Evolutionary conservation across 1,140 invertebrate genomes (phyloP).

Genomic region (Meloidogyne chitwoodi): DNA sequence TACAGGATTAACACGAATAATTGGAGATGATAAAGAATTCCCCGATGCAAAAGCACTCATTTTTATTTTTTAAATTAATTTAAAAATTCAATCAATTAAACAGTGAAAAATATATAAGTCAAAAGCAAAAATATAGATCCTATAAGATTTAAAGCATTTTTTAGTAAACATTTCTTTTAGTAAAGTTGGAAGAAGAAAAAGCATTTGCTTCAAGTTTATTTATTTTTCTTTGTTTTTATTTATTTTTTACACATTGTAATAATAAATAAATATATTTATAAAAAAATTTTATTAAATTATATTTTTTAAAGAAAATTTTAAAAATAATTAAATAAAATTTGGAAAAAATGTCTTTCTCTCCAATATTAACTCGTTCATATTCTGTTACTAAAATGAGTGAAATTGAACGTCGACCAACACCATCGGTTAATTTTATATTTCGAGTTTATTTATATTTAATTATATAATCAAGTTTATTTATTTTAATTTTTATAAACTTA

Average conservation of each 20-base stretch:
- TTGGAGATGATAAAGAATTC: background rate
- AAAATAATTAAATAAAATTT: no score
- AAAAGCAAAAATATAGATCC: no score
- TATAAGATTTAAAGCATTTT: no score
- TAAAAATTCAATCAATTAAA: no score
- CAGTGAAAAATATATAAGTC: no score
- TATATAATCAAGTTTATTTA: background rate
- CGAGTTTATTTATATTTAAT: background rate
- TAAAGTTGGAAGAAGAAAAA: no score
- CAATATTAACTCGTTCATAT: background rate
- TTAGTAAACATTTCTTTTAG: no score
- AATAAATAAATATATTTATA: background rate
- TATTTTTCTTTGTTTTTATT: no score
- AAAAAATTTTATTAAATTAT: background rate
- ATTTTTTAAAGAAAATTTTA: background rate
- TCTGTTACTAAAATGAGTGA: slow-evolving; percentile 5
- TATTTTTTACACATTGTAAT: no score
- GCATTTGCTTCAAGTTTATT: no score
- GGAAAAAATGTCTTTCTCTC: background rate
- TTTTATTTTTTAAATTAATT: background rate
- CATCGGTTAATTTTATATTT: background rate
- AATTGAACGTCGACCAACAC: slow-evolving; percentile 8
- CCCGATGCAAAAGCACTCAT: slow-evolving; percentile 17
- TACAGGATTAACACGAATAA: slow-evolving; percentile 10
- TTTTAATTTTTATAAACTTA: no score